Conservation (phyloP, 2,113 vertebrate genomes). For the Anoura caudifer region DNA sequence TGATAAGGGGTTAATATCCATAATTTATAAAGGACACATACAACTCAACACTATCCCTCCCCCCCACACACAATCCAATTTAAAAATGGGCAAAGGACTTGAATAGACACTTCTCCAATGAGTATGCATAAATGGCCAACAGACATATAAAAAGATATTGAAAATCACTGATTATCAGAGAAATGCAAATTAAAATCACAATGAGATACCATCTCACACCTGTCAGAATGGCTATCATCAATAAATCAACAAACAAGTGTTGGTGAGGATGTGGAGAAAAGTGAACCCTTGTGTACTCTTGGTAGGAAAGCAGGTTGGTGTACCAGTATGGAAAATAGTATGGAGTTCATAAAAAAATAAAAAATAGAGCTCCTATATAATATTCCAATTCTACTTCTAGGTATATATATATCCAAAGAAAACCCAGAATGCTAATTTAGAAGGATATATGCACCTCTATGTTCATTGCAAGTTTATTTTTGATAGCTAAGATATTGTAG, state of each 20-base stretch:
- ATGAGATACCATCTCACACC: neutral
- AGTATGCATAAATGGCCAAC: neutral
- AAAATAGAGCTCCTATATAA: neutral
- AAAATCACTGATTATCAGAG: neutral
- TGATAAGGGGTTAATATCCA: neutral
- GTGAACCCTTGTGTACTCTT: neutral
- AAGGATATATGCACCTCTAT: neutral
- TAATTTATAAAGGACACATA: neutral
- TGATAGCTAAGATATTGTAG: neutral
- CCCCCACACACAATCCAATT: neutral
- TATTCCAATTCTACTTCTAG: neutral
- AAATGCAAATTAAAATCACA: neutral
- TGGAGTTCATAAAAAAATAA: neutral
- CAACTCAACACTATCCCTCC: neutral
- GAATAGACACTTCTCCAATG: neutral
- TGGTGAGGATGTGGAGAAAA: neutral
- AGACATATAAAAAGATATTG: neutral
- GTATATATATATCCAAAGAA: neutral
- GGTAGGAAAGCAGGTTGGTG: neutral
- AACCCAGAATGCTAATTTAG: neutral
- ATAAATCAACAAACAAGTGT: neutral
- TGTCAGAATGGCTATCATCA: neutral
- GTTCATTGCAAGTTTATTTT: neutral
- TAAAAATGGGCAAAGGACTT: neutral
- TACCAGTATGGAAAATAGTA: neutral